A percentile compares a stretch with the other conserved stretches of the same genome.
phyloP scores from a whole-genome alignment of 2,888 invertebrate species.

The Eupithecia insigniata region DNA sequence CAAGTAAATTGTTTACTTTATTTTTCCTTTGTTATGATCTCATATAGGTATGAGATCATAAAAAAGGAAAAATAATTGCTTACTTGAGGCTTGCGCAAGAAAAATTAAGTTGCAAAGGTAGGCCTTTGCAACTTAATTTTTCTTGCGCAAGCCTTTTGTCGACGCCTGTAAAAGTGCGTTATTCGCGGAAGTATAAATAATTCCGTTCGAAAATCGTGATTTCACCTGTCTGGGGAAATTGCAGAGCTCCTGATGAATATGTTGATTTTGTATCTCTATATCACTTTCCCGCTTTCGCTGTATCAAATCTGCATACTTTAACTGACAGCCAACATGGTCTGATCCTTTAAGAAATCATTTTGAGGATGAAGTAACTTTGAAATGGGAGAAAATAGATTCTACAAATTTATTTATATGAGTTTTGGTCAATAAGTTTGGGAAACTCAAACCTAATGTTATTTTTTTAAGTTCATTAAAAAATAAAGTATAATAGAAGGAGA shows the following conservation, averaged over 20 bases:
- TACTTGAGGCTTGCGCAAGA: not conserved
- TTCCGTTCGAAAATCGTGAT: slow-evolving; percentile 12
- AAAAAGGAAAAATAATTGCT: no score
- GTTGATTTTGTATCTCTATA: not conserved
- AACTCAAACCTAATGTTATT: not conserved
- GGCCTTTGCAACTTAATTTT: not conserved
- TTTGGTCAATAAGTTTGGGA: not conserved
- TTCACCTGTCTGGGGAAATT: slow-evolving; percentile 15
- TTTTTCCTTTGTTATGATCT: not conserved
- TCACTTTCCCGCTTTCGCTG: not conserved
- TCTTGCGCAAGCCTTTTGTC: not conserved
- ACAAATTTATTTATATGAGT: no score
- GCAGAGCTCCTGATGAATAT: not conserved
- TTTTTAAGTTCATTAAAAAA: not conserved
- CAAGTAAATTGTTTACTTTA: no score
- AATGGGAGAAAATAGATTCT: not conserved
- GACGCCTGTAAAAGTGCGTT: slow-evolving; percentile 3
- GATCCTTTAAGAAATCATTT: not conserved
- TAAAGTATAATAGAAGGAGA: not conserved
- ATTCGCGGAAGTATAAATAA: slow-evolving; percentile 20
- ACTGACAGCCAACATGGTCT: not conserved
- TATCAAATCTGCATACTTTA: not conserved
- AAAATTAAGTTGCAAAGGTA: not conserved
- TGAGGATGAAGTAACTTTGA: not conserved
- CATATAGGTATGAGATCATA: no score